phyloP scores from a whole-genome alignment of 2,888 invertebrate genomes.

The Trichacis sp. region DNA sequence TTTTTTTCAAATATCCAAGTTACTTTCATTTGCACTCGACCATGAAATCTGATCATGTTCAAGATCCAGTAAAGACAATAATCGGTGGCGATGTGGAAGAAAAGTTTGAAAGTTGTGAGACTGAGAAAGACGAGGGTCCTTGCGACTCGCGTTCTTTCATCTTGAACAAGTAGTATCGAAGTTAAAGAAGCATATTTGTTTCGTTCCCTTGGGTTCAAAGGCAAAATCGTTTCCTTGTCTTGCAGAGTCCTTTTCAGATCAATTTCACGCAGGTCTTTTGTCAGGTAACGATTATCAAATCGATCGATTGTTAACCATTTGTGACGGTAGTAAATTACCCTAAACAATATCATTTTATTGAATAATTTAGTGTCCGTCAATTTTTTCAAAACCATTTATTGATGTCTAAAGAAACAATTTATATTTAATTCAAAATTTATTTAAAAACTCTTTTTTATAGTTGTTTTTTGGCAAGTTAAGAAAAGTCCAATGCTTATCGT shows the following conservation, averaged over 20 bases:
- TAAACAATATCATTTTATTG: conserved; percentile 54
- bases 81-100: conserved; percentile 81
- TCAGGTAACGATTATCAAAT: conserved; percentile 81
- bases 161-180: conserved; percentile 73
- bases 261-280: conserved; percentile 75
- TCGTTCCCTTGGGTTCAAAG: conserved; percentile 76
- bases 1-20: no score
- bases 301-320: conserved; percentile 78
- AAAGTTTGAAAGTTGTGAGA: conserved; percentile 78
- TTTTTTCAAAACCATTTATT: neutral
- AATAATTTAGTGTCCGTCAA: neutral
- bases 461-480: no score
- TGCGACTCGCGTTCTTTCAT: conserved; percentile 73
- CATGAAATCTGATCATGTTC: conserved; percentile 68
- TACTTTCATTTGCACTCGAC: conserved; percentile 70
- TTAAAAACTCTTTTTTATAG: no score
- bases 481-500: no score
- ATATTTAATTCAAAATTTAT: no score
- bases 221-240: conserved; percentile 76
- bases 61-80: conserved; percentile 86
- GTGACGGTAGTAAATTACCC: conserved; percentile 78
- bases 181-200: conserved; percentile 73
- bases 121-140: conserved; percentile 73
- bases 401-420: neutral
- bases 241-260: conserved; percentile 74